phyloP scores from a whole-genome alignment of 2,113 vertebrate species.

The Megaleporinus macrocephalus region DNA sequence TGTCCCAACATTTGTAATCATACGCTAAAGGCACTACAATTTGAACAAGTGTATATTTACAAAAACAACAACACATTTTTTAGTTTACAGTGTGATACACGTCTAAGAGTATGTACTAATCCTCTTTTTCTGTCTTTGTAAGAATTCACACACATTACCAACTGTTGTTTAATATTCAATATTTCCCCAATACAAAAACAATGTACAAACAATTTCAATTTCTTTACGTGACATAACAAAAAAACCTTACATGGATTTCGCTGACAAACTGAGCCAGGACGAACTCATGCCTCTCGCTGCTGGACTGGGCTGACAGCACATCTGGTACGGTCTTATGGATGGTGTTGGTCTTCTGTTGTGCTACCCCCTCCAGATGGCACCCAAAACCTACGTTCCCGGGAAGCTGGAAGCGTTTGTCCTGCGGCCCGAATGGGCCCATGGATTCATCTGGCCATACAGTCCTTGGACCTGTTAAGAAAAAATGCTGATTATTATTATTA shows the following conservation, averaged over 20 bases:
- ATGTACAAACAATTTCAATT: no score
- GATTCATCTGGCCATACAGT: slow-evolving; percentile 89
- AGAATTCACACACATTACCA: no score
- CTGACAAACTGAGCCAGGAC: slow-evolving; percentile 84
- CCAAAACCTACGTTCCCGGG: slow-evolving; percentile 89
- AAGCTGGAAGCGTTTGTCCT: slow-evolving; percentile 88
- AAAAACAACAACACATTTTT: no score
- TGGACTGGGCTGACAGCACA: slow-evolving; percentile 80
- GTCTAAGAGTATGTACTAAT: no score
- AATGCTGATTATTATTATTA: neutral
- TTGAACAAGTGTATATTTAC: no score
- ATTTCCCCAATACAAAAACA: no score
- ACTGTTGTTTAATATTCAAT: no score
- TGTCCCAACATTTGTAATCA: no score
- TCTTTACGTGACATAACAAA: no score
- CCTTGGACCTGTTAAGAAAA: slow-evolving; percentile 72
- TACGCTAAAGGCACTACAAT: no score
- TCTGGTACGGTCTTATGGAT: slow-evolving; percentile 78
- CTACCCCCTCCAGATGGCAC: slow-evolving; percentile 79
- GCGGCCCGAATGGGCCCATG: slow-evolving; percentile 87
- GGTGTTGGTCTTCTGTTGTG: slow-evolving; percentile 68
- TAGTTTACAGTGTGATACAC: no score
- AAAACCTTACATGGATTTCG: slow-evolving; percentile 85
- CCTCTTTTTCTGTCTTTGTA: no score
- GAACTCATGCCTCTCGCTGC: slow-evolving; percentile 82